These are phyloP conservation scores for Enteromius anoplus DNA, from an alignment of 2,797 vertebrate species.

Conservation along the genomic window DNA sequence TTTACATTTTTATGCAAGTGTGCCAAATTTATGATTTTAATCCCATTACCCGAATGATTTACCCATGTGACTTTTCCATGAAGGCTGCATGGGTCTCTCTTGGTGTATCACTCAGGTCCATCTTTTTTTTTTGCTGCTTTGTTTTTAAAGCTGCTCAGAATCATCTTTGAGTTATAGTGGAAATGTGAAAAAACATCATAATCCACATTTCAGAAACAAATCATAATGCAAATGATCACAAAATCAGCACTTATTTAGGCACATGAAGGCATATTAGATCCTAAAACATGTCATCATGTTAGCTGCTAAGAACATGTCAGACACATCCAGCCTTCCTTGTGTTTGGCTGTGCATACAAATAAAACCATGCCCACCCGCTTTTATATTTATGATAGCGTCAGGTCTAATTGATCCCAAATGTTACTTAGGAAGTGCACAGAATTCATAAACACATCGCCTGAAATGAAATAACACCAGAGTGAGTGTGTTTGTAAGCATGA, in stretches of 20 bases:
- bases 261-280: conserved; percentile 7
- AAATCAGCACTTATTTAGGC: conserved; percentile 14
- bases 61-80: not conserved
- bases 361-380: conserved; percentile 9
- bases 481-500: not conserved
- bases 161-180: conserved; percentile 13
- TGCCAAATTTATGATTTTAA: conserved; percentile 19
- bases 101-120: not conserved
- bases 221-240: not conserved
- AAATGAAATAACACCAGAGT: conserved; percentile 32
- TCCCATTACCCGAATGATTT: not conserved
- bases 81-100: not conserved
- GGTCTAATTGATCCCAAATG: conserved; percentile 39
- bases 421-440: conserved; percentile 43
- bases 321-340: not conserved
- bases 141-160: not conserved
- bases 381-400: conserved; percentile 17
- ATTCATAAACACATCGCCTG: conserved; percentile 48
- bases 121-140: conserved; percentile 4
- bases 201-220: conserved; percentile 15
- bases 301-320: not conserved
- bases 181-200: not conserved
- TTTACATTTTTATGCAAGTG: not conserved
- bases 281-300: conserved; percentile 1
- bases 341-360: conserved; percentile 23